These are phyloP conservation scores for Unio pictorum DNA, from an alignment of 2,888 invertebrate genomes.

Conservation along the genomic window DNA sequence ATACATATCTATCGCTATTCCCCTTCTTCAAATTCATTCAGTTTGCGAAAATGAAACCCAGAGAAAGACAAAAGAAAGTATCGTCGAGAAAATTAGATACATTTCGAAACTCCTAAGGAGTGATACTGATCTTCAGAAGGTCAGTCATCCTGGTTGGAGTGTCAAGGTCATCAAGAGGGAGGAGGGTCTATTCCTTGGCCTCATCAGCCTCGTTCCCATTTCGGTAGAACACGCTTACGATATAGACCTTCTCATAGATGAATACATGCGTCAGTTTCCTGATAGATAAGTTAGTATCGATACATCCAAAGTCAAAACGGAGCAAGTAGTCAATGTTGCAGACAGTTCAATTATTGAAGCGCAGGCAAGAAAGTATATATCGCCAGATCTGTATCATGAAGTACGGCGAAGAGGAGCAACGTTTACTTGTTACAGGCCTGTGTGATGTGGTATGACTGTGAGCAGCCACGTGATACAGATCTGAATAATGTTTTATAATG, in stretches of 20 bases:
- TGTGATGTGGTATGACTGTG: no score
- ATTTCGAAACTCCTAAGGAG: conserved; percentile 37
- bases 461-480: no score
- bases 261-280: conserved; percentile 53
- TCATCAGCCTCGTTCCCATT: conserved; percentile 55
- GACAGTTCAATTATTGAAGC: no score
- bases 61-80: conserved; percentile 42
- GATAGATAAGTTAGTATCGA: no score
- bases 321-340: no score
- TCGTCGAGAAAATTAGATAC: conserved; percentile 38
- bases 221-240: conserved; percentile 49
- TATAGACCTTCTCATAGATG: conserved; percentile 56
- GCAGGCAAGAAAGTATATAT: no score
- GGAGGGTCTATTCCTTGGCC: conserved; percentile 52
- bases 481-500: no score
- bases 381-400: no score
- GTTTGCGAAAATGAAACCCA: conserved; percentile 57
- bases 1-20: conserved; percentile 42
- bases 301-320: no score
- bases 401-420: no score
- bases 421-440: no score
- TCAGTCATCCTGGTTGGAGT: conserved; percentile 47
- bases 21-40: conserved; percentile 52
- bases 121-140: conserved; percentile 37
- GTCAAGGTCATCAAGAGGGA: conserved; percentile 49